Evolutionary conservation across 1,140 invertebrate species (phyloP).

Genomic region (Drosophila ohnishii): DNA sequence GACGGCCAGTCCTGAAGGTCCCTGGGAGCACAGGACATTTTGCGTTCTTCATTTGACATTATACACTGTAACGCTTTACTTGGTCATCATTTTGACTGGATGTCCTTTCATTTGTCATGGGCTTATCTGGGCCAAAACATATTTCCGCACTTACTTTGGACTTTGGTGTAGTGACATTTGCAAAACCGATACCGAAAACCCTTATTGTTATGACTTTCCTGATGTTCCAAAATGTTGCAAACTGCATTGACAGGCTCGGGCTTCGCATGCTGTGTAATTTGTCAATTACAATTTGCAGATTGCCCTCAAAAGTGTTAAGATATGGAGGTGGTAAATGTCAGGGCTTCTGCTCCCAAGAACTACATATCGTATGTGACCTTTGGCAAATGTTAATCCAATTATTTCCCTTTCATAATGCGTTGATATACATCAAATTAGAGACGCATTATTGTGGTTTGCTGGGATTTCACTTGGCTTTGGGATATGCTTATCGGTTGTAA

Average conservation of each 20-base stretch:
- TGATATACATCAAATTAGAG: slow-evolving; percentile 5
- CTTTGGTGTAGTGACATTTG: slow-evolving; percentile 2
- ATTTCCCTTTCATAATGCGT: not conserved
- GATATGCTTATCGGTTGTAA: not conserved
- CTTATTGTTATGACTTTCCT: not conserved
- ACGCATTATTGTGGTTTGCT: too few species aligned
- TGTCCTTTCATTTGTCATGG: not conserved
- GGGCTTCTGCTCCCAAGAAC: not conserved
- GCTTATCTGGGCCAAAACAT: slow-evolving; percentile 22
- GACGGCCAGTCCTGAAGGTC: not conserved
- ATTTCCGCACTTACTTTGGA: slow-evolving; percentile 13
- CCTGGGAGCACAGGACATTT: not conserved
- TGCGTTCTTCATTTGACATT: not conserved
- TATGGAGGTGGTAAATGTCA: not conserved
- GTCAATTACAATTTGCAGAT: slow-evolving; percentile 5
- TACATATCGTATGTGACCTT: not conserved
- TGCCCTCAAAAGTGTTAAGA: not conserved
- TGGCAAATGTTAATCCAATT: slow-evolving; percentile 8
- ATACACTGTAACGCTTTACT: not conserved
- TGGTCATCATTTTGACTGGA: slow-evolving; percentile 11
- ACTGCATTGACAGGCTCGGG: not conserved
- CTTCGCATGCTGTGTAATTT: slow-evolving; percentile 5
- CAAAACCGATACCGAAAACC: not conserved
- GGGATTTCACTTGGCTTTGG: not conserved
- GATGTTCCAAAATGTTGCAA: not conserved